Conservation (phyloP, 2,888 invertebrate genomes). For the Drosophila rellima region DNA sequence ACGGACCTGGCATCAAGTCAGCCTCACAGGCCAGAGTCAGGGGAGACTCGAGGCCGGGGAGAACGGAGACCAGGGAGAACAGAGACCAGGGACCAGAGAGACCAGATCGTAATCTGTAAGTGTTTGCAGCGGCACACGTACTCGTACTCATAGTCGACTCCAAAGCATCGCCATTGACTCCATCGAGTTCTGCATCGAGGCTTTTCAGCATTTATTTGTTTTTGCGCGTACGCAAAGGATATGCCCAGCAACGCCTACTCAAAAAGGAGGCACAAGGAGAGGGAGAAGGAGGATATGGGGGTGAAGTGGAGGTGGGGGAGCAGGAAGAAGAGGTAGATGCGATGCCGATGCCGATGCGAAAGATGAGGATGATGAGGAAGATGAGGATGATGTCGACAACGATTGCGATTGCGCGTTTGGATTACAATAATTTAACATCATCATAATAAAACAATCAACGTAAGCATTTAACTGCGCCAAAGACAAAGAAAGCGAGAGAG, state of each 20-base stretch:
- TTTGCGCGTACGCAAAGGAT: constrained; percentile 77
- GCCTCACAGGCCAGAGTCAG: constrained; percentile 18
- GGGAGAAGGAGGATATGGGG: neutral
- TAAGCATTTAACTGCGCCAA: constrained; percentile 69
- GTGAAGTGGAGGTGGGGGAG: neutral
- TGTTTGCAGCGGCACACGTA: constrained; percentile 68
- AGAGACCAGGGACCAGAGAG: constrained; percentile 17
- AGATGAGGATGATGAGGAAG: constrained; percentile 34
- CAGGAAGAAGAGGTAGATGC: constrained; percentile 2
- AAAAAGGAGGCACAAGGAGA: constrained; percentile 13
- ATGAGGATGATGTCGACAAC: constrained; percentile 80
- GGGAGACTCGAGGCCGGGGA: neutral
- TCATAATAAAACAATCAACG: constrained; percentile 85
- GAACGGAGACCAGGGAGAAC: constrained; percentile 3
- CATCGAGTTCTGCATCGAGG: constrained; percentile 7
- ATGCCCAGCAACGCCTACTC: constrained; percentile 72
- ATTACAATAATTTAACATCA: constrained; percentile 85
- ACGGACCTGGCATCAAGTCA: constrained; percentile 83
- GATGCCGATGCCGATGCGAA: constrained; percentile 47
- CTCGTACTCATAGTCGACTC: constrained; percentile 41
- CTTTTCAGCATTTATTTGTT: constrained; percentile 71
- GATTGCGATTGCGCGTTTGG: constrained; percentile 83
- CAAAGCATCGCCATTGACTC: constrained; percentile 23
- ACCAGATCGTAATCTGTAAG: constrained; percentile 75
- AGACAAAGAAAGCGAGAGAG: constrained; percentile 17